phyloP scores from a whole-genome alignment of 53 echinoderm and acorn worm genomes.

The Holothuria scabra region DNA sequence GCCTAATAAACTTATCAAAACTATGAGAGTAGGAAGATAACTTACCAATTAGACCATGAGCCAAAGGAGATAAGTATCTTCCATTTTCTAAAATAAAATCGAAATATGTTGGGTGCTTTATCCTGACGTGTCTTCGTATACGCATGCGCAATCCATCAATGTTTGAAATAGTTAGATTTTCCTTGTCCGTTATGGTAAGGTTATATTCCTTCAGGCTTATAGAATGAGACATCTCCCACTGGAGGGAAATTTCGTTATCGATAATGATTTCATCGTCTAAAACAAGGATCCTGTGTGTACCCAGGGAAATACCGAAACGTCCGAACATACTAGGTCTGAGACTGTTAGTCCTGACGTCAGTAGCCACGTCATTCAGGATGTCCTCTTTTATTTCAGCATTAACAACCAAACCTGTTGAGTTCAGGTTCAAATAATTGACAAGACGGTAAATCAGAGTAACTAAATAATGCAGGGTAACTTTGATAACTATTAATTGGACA shows the following conservation, averaged over 20 bases:
- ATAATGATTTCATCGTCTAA: background rate
- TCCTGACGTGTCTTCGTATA: background rate
- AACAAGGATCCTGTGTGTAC: background rate
- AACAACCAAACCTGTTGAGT: background rate
- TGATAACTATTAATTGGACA: too few species aligned
- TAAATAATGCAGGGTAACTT: too few species aligned
- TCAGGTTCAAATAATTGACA: background rate
- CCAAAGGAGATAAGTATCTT: background rate
- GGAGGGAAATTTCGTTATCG: background rate
- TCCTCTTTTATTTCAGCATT: constrained; percentile 9
- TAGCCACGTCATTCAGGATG: background rate
- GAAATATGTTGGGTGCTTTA: constrained; percentile 24
- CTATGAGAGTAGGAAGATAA: background rate
- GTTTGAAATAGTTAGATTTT: background rate
- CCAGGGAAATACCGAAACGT: constrained; percentile 14
- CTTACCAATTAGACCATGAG: constrained; percentile 28
- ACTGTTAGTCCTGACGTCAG: background rate
- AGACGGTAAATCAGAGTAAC: background rate
- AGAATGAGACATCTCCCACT: background rate
- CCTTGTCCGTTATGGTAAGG: background rate
- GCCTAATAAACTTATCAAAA: background rate
- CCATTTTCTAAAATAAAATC: constrained; percentile 4
- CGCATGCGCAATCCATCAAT: background rate
- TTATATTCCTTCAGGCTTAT: background rate
- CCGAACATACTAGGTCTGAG: background rate